Evolutionary conservation across 1,140 invertebrate species (phyloP).

Genomic region (Cepaea nemoralis): DNA sequence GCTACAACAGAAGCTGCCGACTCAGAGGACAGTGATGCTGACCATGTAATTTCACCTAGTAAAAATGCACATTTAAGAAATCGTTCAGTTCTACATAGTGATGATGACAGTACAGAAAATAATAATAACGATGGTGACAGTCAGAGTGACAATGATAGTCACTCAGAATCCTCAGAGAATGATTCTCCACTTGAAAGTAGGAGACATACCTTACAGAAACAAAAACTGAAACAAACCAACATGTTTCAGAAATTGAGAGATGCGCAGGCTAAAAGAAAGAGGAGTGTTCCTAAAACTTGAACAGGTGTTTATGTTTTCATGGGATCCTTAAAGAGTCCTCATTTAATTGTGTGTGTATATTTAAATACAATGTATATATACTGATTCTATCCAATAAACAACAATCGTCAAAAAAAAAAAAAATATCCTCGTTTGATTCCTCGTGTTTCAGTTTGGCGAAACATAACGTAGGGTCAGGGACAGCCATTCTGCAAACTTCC

Average conservation of each 20-base stretch:
- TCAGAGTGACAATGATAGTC: neutral
- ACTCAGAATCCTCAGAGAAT: neutral
- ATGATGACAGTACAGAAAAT: constrained; percentile 12
- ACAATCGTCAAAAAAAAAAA: no score
- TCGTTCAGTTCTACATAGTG: neutral
- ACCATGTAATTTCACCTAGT: neutral
- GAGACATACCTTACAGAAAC: neutral
- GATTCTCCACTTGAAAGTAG: neutral
- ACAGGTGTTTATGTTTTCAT: no score
- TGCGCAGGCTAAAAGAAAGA: neutral
- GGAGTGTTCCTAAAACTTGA: neutral
- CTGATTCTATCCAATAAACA: no score
- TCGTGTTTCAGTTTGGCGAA: no score
- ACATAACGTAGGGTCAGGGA: no score
- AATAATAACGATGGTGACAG: neutral
- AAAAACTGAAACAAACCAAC: neutral
- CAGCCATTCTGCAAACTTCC: no score
- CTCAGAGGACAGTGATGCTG: neutral
- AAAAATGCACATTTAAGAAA: neutral
- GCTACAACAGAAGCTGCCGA: neutral
- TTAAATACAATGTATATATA: no score
- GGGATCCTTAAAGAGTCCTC: no score
- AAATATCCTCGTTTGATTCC: no score
- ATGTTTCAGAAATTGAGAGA: constrained; percentile 3
- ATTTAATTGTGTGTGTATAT: no score